Evolutionary conservation across 2,888 invertebrate species (phyloP).

Genomic region (Apotomis turbidana): DNA sequence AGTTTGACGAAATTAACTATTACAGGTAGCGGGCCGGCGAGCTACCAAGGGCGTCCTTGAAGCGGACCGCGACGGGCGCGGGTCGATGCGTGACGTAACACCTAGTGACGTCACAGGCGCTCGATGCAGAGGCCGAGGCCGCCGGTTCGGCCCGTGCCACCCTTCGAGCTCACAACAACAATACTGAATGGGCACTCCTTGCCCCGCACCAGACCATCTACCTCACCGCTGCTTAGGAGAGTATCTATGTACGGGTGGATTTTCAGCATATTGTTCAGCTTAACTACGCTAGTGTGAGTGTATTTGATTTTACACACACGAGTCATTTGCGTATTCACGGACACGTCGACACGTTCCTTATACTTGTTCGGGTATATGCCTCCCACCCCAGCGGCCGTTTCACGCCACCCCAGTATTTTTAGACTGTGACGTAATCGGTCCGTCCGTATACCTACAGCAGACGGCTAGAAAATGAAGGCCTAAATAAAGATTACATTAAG

Average conservation of each 20-base stretch:
- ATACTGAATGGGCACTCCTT: conserved; percentile 30
- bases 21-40: conserved; percentile 55
- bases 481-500: conserved; percentile 52
- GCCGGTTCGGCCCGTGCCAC: conserved; percentile 57
- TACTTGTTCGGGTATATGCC: conserved; percentile 35
- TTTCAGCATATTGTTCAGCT: neutral
- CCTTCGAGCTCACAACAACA: conserved; percentile 51
- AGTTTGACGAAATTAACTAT: conserved; percentile 38
- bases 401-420: conserved; percentile 74
- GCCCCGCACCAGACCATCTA: neutral
- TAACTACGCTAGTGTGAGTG: neutral
- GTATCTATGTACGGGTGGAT: neutral
- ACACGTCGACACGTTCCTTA: conserved; percentile 9
- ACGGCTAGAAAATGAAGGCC: conserved; percentile 54
- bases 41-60: conserved; percentile 81
- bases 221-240: neutral
- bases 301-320: neutral
- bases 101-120: conserved; percentile 75
- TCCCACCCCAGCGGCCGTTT: conserved; percentile 62
- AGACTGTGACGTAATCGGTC: conserved; percentile 75
- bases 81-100: conserved; percentile 79
- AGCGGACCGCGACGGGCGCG: conserved; percentile 56
- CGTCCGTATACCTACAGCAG: conserved; percentile 57
- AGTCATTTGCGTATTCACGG: neutral
- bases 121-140: conserved; percentile 70